Evolutionary conservation across 2,797 vertebrate species (phyloP), one percentile per base, ranked within the genome.

Genomic region (Linurgus olivaceus): DNA sequence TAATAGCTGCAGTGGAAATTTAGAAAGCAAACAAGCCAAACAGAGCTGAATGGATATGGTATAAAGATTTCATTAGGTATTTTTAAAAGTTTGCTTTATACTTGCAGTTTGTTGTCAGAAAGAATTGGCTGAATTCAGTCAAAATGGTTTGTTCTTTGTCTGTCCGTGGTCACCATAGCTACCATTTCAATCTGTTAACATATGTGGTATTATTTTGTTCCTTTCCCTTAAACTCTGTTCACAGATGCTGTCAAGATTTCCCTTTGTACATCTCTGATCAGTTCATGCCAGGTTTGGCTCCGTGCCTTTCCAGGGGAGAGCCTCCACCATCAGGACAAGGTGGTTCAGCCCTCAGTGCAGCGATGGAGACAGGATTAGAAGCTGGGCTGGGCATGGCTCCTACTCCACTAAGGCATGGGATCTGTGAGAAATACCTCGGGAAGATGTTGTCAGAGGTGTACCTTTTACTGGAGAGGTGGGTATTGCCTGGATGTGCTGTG

Each of bases 141-240:
- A 92, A 82, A 96, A 95, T 79, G 95, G 95, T 94, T 95, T 96
- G 82, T 94, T 97, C 95, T 97, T 97, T 96, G 96, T 96, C 96
- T 95, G 80, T 79, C 70, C 0, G 0, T 90, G 95, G 95, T 97
- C 97, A 97, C 97, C 97, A 97, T 97, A 97, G 97, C 95, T 97
- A 97, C 97, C 96, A 94, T 91, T 96, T 93, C 96, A 96, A 94
- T 97, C 93, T 92, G 93, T 93, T 97, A 96, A 97, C 95, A 96
- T 96, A 96, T 96, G 93, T 94, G 92, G 88, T 90, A 96, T 95
- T 95, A 97, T 96, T 97, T 96, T 93, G 86, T 93, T 96, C 94
- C 93, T 94, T 93, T 96, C 96, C 90, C 85, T 95, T 95, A 96
- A 96, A 95, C 93, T 96, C 94, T 86, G 83, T 75, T 95, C 91